These are phyloP conservation scores for Aradophagus sp. DNA, from an alignment of 1,140 invertebrate genomes.

Conservation along the genomic window DNA sequence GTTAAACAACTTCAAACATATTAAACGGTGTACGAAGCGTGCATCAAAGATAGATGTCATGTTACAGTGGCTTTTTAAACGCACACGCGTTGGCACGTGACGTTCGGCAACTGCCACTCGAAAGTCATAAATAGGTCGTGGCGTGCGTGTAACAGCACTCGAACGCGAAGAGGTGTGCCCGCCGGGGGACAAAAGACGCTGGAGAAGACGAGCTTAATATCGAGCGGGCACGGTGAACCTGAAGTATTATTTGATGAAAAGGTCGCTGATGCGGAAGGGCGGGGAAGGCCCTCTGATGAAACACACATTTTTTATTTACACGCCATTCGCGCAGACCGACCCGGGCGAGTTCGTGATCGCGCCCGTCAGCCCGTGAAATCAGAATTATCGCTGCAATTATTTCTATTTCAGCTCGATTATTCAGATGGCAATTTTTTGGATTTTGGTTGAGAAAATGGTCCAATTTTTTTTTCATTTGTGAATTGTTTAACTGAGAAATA, in stretches of 20 bases:
- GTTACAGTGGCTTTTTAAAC: slow-evolving; percentile 43
- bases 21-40: no score
- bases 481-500: no score
- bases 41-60: slow-evolving; percentile 20
- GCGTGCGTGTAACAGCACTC: slow-evolving; percentile 40
- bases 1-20: no score
- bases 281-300: slow-evolving; percentile 25
- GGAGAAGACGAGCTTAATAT: slow-evolving; percentile 46
- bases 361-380: slow-evolving; percentile 6
- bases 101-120: slow-evolving; percentile 57
- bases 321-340: slow-evolving; percentile 14
- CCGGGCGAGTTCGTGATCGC: neutral
- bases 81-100: slow-evolving; percentile 66
- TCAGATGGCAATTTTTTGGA: no score
- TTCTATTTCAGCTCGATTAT: no score
- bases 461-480: no score
- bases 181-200: slow-evolving; percentile 60
- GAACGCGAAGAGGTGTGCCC: slow-evolving; percentile 28
- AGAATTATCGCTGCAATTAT: no score
- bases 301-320: slow-evolving; percentile 41
- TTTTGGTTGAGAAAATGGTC: no score
- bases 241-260: slow-evolving; percentile 64
- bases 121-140: slow-evolving; percentile 61
- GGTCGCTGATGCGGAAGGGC: slow-evolving; percentile 59
- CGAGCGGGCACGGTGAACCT: slow-evolving; percentile 42